These are phyloP conservation scores for Brachycybe producta DNA, from an alignment of 2,888 invertebrate species.

Conservation along the genomic window DNA sequence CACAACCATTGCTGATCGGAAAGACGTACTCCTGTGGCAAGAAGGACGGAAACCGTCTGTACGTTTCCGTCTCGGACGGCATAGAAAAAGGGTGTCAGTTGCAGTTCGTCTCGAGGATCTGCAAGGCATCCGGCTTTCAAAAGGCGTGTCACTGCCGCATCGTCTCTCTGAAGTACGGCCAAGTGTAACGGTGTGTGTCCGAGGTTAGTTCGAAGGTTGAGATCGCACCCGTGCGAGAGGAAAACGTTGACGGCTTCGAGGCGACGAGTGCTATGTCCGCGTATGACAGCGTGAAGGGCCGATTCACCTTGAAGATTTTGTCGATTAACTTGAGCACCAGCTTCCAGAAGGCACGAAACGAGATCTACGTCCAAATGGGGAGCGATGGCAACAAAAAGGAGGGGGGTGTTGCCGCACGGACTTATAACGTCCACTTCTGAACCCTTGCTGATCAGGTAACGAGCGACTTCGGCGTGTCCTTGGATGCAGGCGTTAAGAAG, in stretches of 20 bases:
- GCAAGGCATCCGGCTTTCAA: constrained; percentile 24
- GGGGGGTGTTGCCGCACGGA: constrained; percentile 22
- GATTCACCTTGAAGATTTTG: constrained; percentile 20
- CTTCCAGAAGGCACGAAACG: constrained; percentile 19
- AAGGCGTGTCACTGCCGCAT: constrained; percentile 21
- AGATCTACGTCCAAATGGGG: constrained; percentile 16
- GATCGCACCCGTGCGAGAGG: constrained; percentile 21
- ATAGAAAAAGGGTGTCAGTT: constrained; percentile 27
- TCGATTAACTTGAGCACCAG: constrained; percentile 20
- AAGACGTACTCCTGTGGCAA: constrained; percentile 25
- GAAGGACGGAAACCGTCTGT: constrained; percentile 26
- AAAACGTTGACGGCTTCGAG: constrained; percentile 11
- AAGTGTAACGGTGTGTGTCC: constrained; percentile 26
- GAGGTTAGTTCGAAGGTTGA: constrained; percentile 21
- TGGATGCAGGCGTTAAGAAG: constrained; percentile 24
- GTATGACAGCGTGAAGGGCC: constrained; percentile 22
- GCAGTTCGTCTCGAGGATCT: constrained; percentile 22
- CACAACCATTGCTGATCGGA: constrained; percentile 5
- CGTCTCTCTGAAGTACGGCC: constrained; percentile 23
- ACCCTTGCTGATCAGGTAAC: constrained; percentile 22
- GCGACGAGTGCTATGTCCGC: constrained; percentile 4
- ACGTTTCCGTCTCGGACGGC: constrained; percentile 27
- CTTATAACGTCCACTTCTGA: constrained; percentile 23
- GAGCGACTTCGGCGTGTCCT: constrained; percentile 22
- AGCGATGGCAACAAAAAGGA: constrained; percentile 23